Evolutionary conservation across 2,888 invertebrate species (phyloP).

Genomic region (Drosophila dives): DNA sequence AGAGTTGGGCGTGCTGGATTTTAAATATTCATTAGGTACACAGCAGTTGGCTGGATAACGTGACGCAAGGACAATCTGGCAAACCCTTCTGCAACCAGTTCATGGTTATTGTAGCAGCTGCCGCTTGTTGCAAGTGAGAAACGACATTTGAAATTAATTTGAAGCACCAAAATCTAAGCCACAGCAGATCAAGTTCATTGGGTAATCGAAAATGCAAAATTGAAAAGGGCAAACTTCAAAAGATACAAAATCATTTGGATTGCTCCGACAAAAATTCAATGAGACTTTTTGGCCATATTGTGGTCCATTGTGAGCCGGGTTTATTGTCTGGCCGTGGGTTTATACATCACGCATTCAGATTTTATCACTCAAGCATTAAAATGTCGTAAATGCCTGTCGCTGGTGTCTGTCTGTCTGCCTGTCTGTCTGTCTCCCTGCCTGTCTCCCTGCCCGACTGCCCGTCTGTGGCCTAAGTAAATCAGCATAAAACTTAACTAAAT

Average conservation of each 20-base stretch:
- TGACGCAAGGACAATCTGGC: slow-evolving; percentile 41
- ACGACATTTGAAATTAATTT: slow-evolving; percentile 79
- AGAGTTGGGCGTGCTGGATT: slow-evolving; percentile 58
- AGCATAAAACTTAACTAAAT: slow-evolving; percentile 78
- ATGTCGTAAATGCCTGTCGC: slow-evolving; percentile 61
- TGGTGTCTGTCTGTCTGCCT: not conserved
- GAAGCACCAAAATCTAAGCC: slow-evolving; percentile 70
- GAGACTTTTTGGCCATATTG: slow-evolving; percentile 31
- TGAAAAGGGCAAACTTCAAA: slow-evolving; percentile 58
- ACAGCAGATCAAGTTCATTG: slow-evolving; percentile 48
- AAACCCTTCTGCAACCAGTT: slow-evolving; percentile 45
- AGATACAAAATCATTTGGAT: slow-evolving; percentile 11
- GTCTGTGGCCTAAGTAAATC: slow-evolving; percentile 73
- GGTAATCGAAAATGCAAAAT: slow-evolving; percentile 47
- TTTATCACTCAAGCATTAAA: slow-evolving; percentile 70
- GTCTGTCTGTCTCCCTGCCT: slow-evolving; percentile 18
- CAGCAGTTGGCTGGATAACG: slow-evolving; percentile 45
- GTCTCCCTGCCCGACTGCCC: not conserved
- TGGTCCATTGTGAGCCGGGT: slow-evolving; percentile 44
- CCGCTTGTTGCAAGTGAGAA: slow-evolving; percentile 45
- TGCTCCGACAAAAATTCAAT: slow-evolving; percentile 32
- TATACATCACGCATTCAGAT: slow-evolving; percentile 59
- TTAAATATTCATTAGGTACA: slow-evolving; percentile 76
- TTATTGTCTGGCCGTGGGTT: slow-evolving; percentile 46
- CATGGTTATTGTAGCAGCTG: slow-evolving; percentile 48